Percentiles rank a stretch among this genome's conserved stretches.
These are phyloP conservation scores for Drosophila barbarae DNA, from an alignment of 2,888 invertebrate genomes.

Conservation along the genomic window DNA sequence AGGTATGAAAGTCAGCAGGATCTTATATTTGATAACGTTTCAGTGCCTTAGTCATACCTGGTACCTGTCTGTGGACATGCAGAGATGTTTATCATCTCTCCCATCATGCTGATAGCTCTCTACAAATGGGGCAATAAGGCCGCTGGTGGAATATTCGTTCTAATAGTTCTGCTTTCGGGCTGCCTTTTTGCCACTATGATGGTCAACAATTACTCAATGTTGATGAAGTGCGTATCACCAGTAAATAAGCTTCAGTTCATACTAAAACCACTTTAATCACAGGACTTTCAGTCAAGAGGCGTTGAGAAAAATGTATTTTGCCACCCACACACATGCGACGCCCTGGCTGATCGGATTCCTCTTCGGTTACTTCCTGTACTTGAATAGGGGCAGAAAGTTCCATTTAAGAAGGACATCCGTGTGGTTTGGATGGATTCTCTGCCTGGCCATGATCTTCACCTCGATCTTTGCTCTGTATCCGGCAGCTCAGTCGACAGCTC, in stretches of 20 bases:
- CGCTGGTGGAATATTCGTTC: constrained; percentile 48
- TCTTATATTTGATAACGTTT: too few relatives aligned
- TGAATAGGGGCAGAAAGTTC: constrained; percentile 39
- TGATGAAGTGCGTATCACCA: constrained; percentile 31
- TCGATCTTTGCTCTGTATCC: constrained; percentile 63
- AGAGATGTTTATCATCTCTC: constrained; percentile 81
- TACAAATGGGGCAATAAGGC: constrained; percentile 74
- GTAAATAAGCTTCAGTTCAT: too few relatives aligned
- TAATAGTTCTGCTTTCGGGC: constrained; percentile 63
- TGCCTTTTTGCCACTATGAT: constrained; percentile 68
- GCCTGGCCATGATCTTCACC: constrained; percentile 52
- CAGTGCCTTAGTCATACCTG: constrained; percentile 81
- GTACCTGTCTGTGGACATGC: constrained; percentile 82
- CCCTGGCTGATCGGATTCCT: constrained; percentile 67
- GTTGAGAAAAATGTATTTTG: constrained; percentile 40
- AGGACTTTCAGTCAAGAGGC: constrained; percentile 8
- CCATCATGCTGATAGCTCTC: constrained; percentile 80
- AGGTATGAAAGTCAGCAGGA: too few relatives aligned
- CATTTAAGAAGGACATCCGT: constrained; percentile 40
- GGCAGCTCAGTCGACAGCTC: constrained; percentile 39
- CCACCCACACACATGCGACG: constrained; percentile 54
- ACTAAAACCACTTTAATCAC: background rate
- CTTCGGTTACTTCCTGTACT: constrained; percentile 56
- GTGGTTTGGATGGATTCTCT: constrained; percentile 60
- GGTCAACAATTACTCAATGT: constrained; percentile 52